Conservation (phyloP, 2,797 vertebrate genomes). For the Onychomys arenicola region DNA sequence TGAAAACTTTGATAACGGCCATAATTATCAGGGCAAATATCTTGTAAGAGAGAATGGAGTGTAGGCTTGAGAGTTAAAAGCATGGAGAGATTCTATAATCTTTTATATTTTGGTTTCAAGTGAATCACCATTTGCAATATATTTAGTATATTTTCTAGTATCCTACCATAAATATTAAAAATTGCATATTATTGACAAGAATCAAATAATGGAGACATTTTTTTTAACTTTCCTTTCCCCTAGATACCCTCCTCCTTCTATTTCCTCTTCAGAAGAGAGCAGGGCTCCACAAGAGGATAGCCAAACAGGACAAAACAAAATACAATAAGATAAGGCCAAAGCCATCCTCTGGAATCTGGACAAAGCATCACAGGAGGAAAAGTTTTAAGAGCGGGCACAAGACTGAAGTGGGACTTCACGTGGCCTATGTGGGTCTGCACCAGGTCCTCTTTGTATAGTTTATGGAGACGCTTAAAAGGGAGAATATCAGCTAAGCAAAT, state of each 20-base stretch:
- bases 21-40: background rate
- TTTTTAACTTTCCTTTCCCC: background rate
- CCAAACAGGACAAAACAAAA: background rate
- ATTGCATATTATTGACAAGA: background rate
- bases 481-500: background rate
- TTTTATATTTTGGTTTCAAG: constrained; percentile 15
- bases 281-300: background rate
- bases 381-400: background rate
- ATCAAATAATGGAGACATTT: background rate
- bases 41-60: background rate
- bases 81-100: background rate
- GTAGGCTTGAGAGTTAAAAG: background rate
- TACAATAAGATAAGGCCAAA: background rate
- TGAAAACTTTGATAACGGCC: background rate
- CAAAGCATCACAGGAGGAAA: background rate
- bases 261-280: background rate
- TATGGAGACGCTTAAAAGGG: background rate
- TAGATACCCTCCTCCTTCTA: background rate
- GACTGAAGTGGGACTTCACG: too few relatives aligned
- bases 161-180: background rate
- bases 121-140: background rate
- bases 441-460: background rate
- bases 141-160: background rate
- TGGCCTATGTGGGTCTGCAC: background rate
- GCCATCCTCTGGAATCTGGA: accelerated